A percentile compares a stretch with the other conserved stretches of the same genome.
Evolutionary conservation across 2,888 invertebrate genomes (phyloP).

Genomic region (Papilio elwesi): DNA sequence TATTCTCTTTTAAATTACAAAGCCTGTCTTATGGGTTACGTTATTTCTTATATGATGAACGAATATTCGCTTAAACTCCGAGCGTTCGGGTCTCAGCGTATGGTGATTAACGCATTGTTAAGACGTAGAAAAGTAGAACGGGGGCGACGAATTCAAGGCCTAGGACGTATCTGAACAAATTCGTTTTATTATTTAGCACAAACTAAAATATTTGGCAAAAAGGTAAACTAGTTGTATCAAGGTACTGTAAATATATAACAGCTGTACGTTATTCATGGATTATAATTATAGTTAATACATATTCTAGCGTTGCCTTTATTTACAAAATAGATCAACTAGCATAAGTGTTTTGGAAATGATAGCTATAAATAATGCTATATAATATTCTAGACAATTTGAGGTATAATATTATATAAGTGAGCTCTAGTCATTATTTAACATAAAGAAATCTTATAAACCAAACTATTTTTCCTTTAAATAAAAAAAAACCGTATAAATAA

Average conservation of each 20-base stretch:
- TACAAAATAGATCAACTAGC: no score
- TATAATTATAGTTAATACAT: not conserved
- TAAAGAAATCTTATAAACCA: no score
- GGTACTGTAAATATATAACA: not conserved
- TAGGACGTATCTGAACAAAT: slow-evolving; percentile 70
- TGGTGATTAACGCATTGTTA: slow-evolving; percentile 76
- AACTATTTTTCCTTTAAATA: no score
- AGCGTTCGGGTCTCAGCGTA: slow-evolving; percentile 49
- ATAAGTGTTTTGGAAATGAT: no score
- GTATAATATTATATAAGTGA: no score
- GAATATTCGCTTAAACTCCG: slow-evolving; percentile 31
- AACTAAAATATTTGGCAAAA: slow-evolving; percentile 36
- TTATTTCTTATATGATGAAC: slow-evolving; percentile 2
- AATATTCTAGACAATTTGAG: no score
- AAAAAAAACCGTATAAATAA: not conserved
- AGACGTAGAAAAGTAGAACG: slow-evolving; percentile 79
- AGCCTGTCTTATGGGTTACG: not conserved
- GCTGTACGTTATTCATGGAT: not conserved
- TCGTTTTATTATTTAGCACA: slow-evolving; percentile 57
- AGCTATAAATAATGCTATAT: no score
- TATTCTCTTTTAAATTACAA: slow-evolving; percentile 8
- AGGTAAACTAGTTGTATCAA: not conserved
- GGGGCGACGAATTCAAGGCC: slow-evolving; percentile 78
- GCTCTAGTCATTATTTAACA: no score
- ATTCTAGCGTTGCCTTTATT: not conserved